Percentiles rank a stretch among this genome's conserved stretches.
Evolutionary conservation across 2,113 vertebrate species (phyloP).

Genomic region (Myrmecobius fasciatus): DNA sequence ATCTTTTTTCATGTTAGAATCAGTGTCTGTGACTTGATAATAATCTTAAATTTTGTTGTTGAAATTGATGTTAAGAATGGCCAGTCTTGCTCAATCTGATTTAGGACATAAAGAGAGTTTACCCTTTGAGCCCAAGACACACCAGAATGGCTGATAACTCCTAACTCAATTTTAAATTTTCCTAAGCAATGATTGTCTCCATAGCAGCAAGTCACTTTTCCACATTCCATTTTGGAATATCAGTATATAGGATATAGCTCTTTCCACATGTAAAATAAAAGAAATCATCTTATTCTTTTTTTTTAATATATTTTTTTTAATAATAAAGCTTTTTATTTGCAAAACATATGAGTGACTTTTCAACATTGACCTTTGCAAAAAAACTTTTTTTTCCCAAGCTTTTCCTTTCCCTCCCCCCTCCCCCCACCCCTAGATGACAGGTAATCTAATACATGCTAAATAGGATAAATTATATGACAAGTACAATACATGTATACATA

Average conservation of each 20-base stretch:
- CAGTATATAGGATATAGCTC: not conserved
- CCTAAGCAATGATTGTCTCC: too few species aligned
- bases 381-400: too few species aligned
- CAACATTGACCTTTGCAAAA: too few species aligned
- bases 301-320: too few species aligned
- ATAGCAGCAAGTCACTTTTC: not conserved
- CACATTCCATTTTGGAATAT: not conserved
- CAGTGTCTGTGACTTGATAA: not conserved
- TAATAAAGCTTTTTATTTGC: too few species aligned
- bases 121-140: not conserved
- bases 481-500: too few species aligned
- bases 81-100: not conserved
- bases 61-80: not conserved
- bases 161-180: not conserved
- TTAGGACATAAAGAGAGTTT: not conserved
- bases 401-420: too few species aligned
- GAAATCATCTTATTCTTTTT: not conserved
- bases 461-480: too few species aligned
- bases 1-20: not conserved
- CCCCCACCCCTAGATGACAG: too few species aligned
- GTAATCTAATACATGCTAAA: too few species aligned
- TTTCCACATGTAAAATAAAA: not conserved
- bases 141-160: not conserved
- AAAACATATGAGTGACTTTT: too few species aligned
- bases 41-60: not conserved